A percentile compares a stretch with the other conserved stretches of the same genome.
phyloP scores from a whole-genome alignment of 2,113 vertebrate species.

The Percina caprodes region DNA sequence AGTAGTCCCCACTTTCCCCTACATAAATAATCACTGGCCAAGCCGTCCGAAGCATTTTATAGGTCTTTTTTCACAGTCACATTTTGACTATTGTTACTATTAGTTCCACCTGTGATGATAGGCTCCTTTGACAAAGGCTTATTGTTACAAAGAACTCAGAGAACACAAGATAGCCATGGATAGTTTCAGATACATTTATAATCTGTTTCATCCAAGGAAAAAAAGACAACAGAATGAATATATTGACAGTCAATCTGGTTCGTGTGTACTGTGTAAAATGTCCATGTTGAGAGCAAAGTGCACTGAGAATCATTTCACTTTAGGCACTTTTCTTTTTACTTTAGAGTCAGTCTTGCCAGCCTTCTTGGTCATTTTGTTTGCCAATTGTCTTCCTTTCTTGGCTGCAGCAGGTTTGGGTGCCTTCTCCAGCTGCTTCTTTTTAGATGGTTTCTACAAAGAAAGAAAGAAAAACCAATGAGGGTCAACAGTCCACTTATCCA shows the following conservation, averaged over 20 bases:
- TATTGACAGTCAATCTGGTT: background rate
- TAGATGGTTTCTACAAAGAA: conserved; percentile 42
- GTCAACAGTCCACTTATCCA: accelerated
- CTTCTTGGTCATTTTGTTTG: conserved; percentile 57
- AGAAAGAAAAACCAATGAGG: background rate
- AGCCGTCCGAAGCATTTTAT: background rate
- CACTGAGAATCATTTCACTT: conserved; percentile 59
- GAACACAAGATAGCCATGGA: conserved; percentile 5
- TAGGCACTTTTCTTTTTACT: conserved; percentile 64
- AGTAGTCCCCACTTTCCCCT: background rate
- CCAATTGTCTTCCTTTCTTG: conserved; percentile 53
- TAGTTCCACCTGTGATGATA: background rate
- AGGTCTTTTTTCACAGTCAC: background rate
- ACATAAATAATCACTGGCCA: background rate
- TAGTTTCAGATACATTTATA: conserved; percentile 20
- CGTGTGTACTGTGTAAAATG: conserved; percentile 27
- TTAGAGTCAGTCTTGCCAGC: conserved; percentile 26
- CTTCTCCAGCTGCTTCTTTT: conserved; percentile 69
- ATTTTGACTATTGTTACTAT: background rate
- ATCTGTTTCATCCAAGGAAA: conserved; percentile 6
- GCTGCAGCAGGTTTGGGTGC: conserved; percentile 28
- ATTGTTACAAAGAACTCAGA: background rate
- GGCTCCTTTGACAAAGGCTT: background rate
- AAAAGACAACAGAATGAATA: conserved; percentile 7
- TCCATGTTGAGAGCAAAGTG: conserved; percentile 10